phyloP scores from a whole-genome alignment of 2,797 vertebrate species.

The Astyanax mexicanus region DNA sequence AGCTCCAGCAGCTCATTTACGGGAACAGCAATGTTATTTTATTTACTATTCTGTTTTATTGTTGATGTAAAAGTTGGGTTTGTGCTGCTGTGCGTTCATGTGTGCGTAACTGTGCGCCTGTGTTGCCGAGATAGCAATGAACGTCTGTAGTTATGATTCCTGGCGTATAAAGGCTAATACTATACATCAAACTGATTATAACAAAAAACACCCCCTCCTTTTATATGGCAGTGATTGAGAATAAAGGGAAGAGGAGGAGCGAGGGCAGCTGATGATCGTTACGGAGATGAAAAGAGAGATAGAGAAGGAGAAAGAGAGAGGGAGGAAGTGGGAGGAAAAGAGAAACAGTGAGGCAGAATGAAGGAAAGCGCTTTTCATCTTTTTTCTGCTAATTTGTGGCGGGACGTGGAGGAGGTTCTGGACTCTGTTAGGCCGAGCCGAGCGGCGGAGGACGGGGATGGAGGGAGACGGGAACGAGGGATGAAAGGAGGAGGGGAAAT shows the following conservation, averaged over 20 bases:
- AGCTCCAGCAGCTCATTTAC: no score
- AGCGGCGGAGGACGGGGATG: slow-evolving; percentile 28
- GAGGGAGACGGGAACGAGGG: slow-evolving; percentile 23
- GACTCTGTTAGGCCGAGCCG: slow-evolving; percentile 28
- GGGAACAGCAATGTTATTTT: no score
- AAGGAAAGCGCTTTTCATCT: slow-evolving; percentile 24
- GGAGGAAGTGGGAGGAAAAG: slow-evolving; percentile 3
- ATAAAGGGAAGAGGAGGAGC: background rate
- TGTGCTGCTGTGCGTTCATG: no score
- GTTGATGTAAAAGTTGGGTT: no score
- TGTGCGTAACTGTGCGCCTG: no score
- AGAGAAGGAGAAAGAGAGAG: slow-evolving; percentile 2
- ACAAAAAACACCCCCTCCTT: slow-evolving; percentile 10
- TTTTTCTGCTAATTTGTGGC: slow-evolving; percentile 32
- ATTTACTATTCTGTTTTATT: no score
- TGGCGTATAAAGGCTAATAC: background rate
- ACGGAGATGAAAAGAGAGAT: background rate
- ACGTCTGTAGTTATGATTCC: no score
- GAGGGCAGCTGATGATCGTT: slow-evolving; percentile 8
- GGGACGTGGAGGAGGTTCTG: slow-evolving; percentile 31
- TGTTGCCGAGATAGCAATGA: no score
- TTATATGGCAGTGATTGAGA: slow-evolving; percentile 1
- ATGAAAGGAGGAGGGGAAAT: slow-evolving; percentile 2
- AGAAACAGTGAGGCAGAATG: background rate
- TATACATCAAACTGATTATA: background rate